Base-by-base conservation (phyloP, 2,113 vertebrate genomes). In the Promerops cafer region DNA sequence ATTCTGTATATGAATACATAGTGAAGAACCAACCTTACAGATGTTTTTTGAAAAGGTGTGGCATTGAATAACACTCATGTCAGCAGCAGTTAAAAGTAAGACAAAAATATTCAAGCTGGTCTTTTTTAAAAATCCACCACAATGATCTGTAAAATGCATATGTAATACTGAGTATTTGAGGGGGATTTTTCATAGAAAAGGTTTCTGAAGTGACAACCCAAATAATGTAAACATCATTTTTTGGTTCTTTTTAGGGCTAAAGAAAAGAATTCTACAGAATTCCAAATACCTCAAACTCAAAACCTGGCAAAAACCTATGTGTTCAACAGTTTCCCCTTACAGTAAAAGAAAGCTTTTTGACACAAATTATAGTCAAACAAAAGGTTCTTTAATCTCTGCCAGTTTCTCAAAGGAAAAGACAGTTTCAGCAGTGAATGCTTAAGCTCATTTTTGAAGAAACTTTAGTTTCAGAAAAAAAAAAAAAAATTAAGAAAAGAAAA, bases 261-360 rank as follows among this genome's bases (percentile, higher is more conserved):
- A 94, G 66, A 65, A 85, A 86, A 94, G 9, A 90, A 81, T 75
- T 78, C 60, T 83, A 33, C 7, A 40, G 13, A 61, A 61, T 92
- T 87, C 39, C 57, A 92, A 52, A 92, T 78, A 50, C 59, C 37
- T 87, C 30, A 70, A 90, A 75, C 42, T 90, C 54, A 83, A 83
- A 88, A 93, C 35, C 30, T 83, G 35, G 9, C 27, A 39, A 78
- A 91, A 81, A 20, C 44, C 44, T 75, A 47, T 4, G 2, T 42
- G 56, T 81, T 89, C 80, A 84, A 52, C 56, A 75, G 52, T 75
- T 82, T 91, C 23, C 44, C 27, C 31, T 91, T 56, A 49, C 1
- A 89, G 28, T 68, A 66, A 97, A 94, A 89, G 60, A 93, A 94
- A 87, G 52, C 21, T 83, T 87, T 88, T 42, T 74, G 35, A 83